Conservation (phyloP, 2,888 invertebrate genomes). For the Cerceris ruficornis region DNA sequence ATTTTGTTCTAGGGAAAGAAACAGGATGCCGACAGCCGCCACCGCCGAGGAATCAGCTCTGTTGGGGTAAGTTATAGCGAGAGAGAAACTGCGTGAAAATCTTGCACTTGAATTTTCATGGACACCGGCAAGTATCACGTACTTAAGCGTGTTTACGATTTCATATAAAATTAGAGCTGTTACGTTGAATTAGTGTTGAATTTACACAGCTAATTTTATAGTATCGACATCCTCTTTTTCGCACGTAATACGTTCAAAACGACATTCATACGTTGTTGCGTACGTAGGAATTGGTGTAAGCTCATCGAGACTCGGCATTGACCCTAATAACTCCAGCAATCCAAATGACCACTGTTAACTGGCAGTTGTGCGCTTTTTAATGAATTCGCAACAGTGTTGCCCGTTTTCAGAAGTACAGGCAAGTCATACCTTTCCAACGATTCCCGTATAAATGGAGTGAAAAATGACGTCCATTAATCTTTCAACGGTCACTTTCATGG, state of each 20-base stretch:
- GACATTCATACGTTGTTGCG: slow-evolving; percentile 6
- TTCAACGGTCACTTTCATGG: background rate
- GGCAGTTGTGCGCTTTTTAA: slow-evolving; percentile 47
- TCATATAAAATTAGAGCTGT: background rate
- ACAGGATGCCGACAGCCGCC: slow-evolving; percentile 88
- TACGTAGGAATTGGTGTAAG: slow-evolving; percentile 26
- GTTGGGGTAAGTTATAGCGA: slow-evolving; percentile 88
- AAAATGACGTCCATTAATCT: background rate
- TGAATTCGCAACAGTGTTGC: slow-evolving; percentile 21
- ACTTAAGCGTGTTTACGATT: background rate
- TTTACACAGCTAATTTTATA: background rate
- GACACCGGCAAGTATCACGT: background rate
- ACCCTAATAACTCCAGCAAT: slow-evolving; percentile 43
- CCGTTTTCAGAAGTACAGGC: slow-evolving; percentile 32
- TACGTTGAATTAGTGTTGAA: slow-evolving; percentile 11
- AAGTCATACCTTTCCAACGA: slow-evolving; percentile 25
- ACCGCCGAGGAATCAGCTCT: slow-evolving; percentile 93
- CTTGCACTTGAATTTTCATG: background rate
- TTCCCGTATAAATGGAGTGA: background rate
- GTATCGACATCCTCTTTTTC: background rate
- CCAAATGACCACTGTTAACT: slow-evolving; percentile 40
- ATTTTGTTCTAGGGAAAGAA: slow-evolving; percentile 81
- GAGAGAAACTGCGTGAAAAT: slow-evolving; percentile 23
- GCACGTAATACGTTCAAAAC: slow-evolving; percentile 9
- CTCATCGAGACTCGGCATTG: slow-evolving; percentile 47